Base-by-base conservation (phyloP, 2,113 vertebrate species). In the Labeo catla region DNA sequence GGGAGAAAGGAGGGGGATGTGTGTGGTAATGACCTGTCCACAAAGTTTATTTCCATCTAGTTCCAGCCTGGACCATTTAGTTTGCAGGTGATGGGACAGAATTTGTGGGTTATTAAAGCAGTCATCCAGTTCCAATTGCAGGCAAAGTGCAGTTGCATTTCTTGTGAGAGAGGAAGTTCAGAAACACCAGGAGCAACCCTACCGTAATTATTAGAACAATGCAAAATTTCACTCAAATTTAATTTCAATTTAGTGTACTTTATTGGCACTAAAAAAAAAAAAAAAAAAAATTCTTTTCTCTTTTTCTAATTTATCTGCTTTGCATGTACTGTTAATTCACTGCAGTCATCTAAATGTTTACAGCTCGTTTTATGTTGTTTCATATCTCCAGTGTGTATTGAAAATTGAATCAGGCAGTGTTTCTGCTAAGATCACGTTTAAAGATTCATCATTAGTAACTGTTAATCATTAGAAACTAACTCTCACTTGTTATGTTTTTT, bases 1-100 rank as follows among this genome's bases (percentile, higher is more conserved):
- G 87, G 78, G 83, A 59, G 77, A 82, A 92, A 89, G 89, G 86
- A 91, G 45, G 92, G 88, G 90, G 86, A 36, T 15, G 76, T 9
- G 23, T 84, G 90, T 92, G 89, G 89, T 93, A 91, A 95, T 95
- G 93, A 95, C 92, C 91, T 36, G 74, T 87, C 93, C 95, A 93
- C 92, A 93, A 95, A 94, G 93, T 96, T 93, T 92, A 87, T 90
- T 89, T 92, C 92, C 89, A 90, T 91, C 77, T 66, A 88, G 80
- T 87, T 91, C 81, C 89, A 86, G 43, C 66, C 74, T 88, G 80
- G 83, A 88, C 59, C 83, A 83, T 86, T 91, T 90, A 87, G 87
- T 76, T 80, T 86, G 28, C 63, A 39, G 74, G 15, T 49, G 50
- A 70, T 57, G 61, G 45, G 7, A 34, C 34, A 39, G 34, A 12